Evolutionary conservation across 2,797 vertebrate species (phyloP).

Genomic region (Linurgus olivaceus): DNA sequence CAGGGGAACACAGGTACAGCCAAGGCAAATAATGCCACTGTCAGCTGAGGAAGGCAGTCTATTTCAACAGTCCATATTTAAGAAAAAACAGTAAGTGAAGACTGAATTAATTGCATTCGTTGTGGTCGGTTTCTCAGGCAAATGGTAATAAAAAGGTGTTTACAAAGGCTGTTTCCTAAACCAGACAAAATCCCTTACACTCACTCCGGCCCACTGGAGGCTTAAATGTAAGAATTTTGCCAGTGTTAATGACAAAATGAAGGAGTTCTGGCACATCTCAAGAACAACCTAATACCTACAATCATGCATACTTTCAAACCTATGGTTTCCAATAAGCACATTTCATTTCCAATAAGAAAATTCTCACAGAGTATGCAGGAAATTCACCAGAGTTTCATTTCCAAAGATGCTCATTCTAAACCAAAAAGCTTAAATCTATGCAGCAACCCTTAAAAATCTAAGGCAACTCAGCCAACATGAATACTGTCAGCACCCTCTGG

Average conservation of each 20-base stretch:
- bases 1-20: background rate
- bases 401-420: background rate
- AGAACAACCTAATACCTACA: background rate
- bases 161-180: background rate
- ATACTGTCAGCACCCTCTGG: background rate
- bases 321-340: background rate
- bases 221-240: background rate
- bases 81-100: background rate
- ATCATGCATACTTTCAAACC: background rate
- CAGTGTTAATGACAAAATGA: background rate
- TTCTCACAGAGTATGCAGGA: background rate
- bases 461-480: background rate
- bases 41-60: background rate
- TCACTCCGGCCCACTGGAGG: background rate
- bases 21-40: background rate
- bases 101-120: background rate
- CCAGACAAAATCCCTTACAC: background rate
- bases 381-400: background rate
- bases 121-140: background rate
- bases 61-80: background rate
- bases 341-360: background rate
- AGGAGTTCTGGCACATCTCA: background rate
- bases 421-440: background rate
- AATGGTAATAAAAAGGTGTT: background rate
- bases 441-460: background rate